phyloP scores from a whole-genome alignment of 2,888 invertebrate species.

The Agriotes lineatus region DNA sequence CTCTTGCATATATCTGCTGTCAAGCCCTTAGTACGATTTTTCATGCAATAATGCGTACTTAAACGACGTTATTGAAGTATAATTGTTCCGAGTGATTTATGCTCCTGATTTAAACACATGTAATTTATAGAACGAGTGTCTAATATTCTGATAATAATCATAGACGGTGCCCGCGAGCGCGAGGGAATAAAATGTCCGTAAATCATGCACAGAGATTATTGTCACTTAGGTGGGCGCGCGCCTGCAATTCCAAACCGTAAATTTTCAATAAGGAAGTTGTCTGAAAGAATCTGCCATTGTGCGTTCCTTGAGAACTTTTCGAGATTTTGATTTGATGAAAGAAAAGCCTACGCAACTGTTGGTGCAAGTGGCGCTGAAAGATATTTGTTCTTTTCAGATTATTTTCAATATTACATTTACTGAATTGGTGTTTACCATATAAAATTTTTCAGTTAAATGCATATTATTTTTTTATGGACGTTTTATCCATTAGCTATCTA shows the following conservation, averaged over 20 bases:
- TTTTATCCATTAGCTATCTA: too few species aligned
- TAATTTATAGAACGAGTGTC: slow-evolving; percentile 37
- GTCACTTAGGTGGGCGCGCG: slow-evolving; percentile 35
- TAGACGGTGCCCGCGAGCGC: slow-evolving; percentile 27
- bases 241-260: slow-evolving; percentile 29
- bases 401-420: too few species aligned
- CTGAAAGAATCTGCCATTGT: not conserved
- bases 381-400: too few species aligned
- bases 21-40: too few species aligned
- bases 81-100: slow-evolving; percentile 31
- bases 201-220: slow-evolving; percentile 33
- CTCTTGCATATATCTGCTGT: too few species aligned
- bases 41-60: not conserved
- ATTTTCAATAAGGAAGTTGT: slow-evolving; percentile 35
- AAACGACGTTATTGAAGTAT: slow-evolving; percentile 32
- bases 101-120: slow-evolving; percentile 31
- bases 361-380: too few species aligned
- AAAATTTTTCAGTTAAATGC: too few species aligned
- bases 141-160: slow-evolving; percentile 39
- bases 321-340: not conserved
- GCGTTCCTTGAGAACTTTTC: not conserved
- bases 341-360: too few species aligned
- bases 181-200: slow-evolving; percentile 28
- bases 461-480: too few species aligned
- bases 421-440: too few species aligned